These are phyloP conservation scores for Myotis daubentonii DNA, from an alignment of 2,797 vertebrate genomes.

Conservation along the genomic window DNA sequence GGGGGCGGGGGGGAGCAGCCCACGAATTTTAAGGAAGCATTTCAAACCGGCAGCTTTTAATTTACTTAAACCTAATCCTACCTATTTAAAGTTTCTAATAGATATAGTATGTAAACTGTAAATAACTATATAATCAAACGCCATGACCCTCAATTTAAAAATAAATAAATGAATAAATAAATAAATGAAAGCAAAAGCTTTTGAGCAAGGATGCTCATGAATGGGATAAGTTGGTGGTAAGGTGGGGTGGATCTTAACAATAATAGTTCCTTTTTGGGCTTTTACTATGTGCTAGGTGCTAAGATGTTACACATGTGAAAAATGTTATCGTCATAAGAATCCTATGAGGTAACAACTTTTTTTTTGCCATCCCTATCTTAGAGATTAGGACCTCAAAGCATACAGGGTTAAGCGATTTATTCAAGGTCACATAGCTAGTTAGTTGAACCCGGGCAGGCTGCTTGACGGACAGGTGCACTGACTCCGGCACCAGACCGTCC, in stretches of 20 bases:
- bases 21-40: conserved; percentile 71
- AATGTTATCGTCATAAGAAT: neutral
- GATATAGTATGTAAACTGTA: conserved; percentile 46
- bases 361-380: neutral
- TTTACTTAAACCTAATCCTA: conserved; percentile 68
- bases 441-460: neutral
- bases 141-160: conserved; percentile 64
- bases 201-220: neutral
- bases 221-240: neutral
- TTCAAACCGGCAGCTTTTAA: conserved; percentile 64
- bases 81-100: conserved; percentile 73
- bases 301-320: neutral
- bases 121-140: conserved; percentile 52
- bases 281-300: neutral
- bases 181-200: neutral
- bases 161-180: neutral
- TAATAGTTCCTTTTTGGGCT: neutral
- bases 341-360: neutral
- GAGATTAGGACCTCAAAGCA: neutral
- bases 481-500: neutral
- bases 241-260: neutral
- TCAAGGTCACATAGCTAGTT: neutral
- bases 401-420: neutral
- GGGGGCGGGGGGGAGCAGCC: neutral
- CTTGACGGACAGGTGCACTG: neutral